A percentile compares a stretch with the other conserved stretches of the same genome.
phyloP scores from a whole-genome alignment of 2,797 vertebrate species.

The Bradypodion pumilum region DNA sequence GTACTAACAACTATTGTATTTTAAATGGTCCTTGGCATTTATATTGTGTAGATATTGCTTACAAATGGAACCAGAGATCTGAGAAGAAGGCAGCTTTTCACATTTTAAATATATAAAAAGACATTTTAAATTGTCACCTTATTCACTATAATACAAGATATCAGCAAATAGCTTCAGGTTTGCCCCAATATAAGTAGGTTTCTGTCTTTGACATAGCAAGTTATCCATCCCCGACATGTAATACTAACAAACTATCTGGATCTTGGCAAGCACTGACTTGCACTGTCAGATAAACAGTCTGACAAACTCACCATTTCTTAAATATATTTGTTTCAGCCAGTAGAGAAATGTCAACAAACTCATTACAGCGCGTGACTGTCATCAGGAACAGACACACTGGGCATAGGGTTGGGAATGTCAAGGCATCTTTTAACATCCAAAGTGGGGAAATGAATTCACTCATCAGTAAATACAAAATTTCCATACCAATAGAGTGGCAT shows the following conservation, averaged over 20 bases:
- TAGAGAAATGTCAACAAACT: conserved; percentile 43
- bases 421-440: background rate
- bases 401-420: background rate
- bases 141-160: background rate
- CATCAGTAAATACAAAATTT: background rate
- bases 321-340: conserved; percentile 59
- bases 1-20: background rate
- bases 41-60: background rate
- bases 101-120: conserved; percentile 10
- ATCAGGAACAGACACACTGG: background rate
- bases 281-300: conserved; percentile 65
- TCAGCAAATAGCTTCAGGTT: conserved; percentile 22
- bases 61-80: background rate
- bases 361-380: background rate
- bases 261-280: conserved; percentile 62
- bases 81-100: background rate
- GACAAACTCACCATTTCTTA: conserved; percentile 61
- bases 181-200: background rate
- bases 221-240: conserved; percentile 61
- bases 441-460: background rate
- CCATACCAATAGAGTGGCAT: background rate
- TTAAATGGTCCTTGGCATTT: background rate
- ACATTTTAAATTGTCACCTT: background rate
- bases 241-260: conserved; percentile 65
- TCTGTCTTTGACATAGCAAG: conserved; percentile 51